Percentiles rank a stretch among this genome's conserved stretches.
Evolutionary conservation across 2,888 invertebrate genomes (phyloP).

Genomic region (Selenia dentaria): DNA sequence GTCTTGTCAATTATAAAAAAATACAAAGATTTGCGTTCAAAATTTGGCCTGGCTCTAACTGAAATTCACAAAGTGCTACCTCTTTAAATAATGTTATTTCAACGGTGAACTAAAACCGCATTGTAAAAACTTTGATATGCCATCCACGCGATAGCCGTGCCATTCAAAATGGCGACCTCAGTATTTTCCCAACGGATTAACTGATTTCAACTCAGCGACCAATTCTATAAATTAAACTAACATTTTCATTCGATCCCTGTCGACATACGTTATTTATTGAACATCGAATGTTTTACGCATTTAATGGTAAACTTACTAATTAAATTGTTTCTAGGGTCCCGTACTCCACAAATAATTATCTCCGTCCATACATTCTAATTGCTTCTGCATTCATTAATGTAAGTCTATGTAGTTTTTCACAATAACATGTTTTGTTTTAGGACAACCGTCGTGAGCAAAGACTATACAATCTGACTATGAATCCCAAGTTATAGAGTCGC

Average conservation of each 20-base stretch:
- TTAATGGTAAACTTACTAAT: not conserved
- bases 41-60: not conserved
- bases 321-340: too few species aligned
- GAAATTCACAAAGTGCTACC: not conserved
- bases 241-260: conserved; percentile 9
- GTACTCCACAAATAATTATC: too few species aligned
- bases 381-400: too few species aligned
- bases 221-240: conserved; percentile 17
- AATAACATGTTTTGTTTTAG: too few species aligned
- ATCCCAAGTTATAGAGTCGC: too few species aligned
- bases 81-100: not conserved
- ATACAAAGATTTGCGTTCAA: too few species aligned
- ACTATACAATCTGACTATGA: too few species aligned
- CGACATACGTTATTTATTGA: conserved; percentile 8
- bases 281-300: conserved; percentile 1
- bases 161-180: conserved; percentile 11
- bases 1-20: too few species aligned
- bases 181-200: conserved; percentile 41
- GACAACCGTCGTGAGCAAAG: too few species aligned
- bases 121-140: conserved; percentile 34
- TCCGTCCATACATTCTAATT: too few species aligned
- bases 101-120: conserved; percentile 18
- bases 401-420: too few species aligned
- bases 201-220: conserved; percentile 28
- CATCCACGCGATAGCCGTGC: conserved; percentile 28